Evolutionary conservation across 2,113 vertebrate genomes (phyloP).

Genomic region (Trochalopteron elliotii): DNA sequence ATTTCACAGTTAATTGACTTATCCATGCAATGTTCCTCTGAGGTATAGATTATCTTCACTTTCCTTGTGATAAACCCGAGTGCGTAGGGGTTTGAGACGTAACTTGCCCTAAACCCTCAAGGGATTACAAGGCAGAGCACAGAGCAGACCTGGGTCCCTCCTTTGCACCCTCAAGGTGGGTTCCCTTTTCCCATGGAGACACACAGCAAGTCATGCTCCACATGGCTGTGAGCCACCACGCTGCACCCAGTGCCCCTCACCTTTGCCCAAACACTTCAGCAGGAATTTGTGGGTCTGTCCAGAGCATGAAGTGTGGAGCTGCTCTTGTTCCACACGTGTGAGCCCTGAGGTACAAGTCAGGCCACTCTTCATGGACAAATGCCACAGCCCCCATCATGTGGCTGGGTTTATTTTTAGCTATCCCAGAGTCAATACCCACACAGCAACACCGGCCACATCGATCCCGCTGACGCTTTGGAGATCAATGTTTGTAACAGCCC

Average conservation of each 20-base stretch:
- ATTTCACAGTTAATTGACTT: conserved; percentile 55
- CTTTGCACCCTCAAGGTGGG: neutral
- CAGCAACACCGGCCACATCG: neutral
- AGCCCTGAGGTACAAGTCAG: neutral
- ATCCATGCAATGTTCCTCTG: conserved; percentile 25
- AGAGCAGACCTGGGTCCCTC: neutral
- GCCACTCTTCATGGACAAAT: neutral
- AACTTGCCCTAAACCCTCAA: neutral
- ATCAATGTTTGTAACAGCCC: neutral
- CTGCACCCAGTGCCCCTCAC: neutral
- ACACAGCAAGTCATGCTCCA: neutral
- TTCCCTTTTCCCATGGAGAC: neutral
- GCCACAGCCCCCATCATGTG: rapidly evolving
- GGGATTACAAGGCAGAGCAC: neutral
- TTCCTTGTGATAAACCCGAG: neutral
- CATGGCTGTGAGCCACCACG: rapidly evolving
- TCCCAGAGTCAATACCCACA: rapidly evolving
- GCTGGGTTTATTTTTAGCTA: neutral
- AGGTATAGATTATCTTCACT: conserved; percentile 38
- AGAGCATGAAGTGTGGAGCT: neutral
- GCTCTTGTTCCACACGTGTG: rapidly evolving
- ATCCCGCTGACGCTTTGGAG: neutral
- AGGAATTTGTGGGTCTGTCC: neutral
- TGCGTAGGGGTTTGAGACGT: rapidly evolving
- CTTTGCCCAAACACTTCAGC: neutral